A percentile compares a stretch with the other conserved stretches of the same genome.
phyloP scores from a whole-genome alignment of 1,140 invertebrate species.

The Dysdera silvatica region DNA sequence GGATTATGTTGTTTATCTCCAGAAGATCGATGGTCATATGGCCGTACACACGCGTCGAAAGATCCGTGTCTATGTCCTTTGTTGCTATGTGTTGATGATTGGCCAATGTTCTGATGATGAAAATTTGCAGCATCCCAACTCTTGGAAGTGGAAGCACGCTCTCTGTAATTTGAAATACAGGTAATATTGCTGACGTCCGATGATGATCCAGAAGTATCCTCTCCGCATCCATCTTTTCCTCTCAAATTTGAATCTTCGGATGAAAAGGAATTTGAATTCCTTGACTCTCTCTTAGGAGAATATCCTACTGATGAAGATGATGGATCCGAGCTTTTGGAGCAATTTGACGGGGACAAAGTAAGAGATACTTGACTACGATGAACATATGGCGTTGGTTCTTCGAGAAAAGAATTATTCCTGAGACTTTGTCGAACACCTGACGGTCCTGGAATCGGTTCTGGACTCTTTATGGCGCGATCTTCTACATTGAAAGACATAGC shows the following conservation, averaged over 20 bases:
- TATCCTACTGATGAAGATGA: slow-evolving; percentile 1
- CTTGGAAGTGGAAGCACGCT: not conserved
- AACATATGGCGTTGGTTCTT: too few relatives aligned
- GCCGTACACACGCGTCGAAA: too few relatives aligned
- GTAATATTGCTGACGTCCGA: slow-evolving; percentile 23
- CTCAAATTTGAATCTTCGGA: slow-evolving; percentile 11
- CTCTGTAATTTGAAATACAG: slow-evolving; percentile 18
- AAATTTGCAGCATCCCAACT: too few relatives aligned
- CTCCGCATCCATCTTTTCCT: not conserved
- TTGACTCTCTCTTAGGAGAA: slow-evolving; percentile 14
- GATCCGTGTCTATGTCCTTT: too few relatives aligned
- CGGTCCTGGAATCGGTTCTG: not conserved
- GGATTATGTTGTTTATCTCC: too few relatives aligned
- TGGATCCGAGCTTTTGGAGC: not conserved
- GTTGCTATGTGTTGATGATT: too few relatives aligned
- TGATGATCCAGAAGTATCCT: slow-evolving; percentile 21
- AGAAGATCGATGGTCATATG: too few relatives aligned
- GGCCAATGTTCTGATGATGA: too few relatives aligned
- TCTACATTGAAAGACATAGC: not conserved
- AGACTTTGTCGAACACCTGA: not conserved
- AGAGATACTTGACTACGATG: slow-evolving; percentile 20
- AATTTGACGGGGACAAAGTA: not conserved
- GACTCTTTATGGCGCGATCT: not conserved
- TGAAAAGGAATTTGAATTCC: slow-evolving; percentile 15
- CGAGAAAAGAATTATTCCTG: too few relatives aligned